Conservation (phyloP, 2,888 invertebrate genomes). For the Cephus runcator region DNA sequence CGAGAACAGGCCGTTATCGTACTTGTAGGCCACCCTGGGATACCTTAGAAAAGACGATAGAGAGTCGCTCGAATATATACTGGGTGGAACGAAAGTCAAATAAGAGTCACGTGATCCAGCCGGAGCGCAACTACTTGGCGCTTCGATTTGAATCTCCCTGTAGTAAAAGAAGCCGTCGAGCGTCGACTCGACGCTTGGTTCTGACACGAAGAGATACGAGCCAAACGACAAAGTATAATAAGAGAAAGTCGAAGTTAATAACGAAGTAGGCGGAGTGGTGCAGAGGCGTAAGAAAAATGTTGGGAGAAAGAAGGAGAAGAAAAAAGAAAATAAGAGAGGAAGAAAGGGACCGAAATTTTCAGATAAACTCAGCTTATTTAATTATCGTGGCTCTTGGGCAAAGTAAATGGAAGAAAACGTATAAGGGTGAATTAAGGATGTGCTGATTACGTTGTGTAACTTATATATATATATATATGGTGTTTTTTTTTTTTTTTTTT, state of each 20-base stretch:
- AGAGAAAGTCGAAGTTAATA: neutral
- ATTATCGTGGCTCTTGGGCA: conserved; percentile 47
- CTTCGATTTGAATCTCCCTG: neutral
- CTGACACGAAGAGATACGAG: neutral
- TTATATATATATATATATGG: neutral
- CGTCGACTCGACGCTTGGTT: neutral
- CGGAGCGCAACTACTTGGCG: neutral
- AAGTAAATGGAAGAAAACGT: conserved; percentile 40
- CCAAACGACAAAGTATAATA: neutral
- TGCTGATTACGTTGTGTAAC: conserved; percentile 41
- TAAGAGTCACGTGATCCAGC: neutral
- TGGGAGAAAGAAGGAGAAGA: neutral
- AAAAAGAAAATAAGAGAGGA: neutral
- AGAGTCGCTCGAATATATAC: neutral
- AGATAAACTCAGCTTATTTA: conserved; percentile 40
- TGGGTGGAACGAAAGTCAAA: neutral
- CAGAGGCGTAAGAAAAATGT: neutral
- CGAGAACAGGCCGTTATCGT: neutral
- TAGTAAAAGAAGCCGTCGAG: neutral
- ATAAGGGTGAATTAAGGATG: conserved; percentile 44
- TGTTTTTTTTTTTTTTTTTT: neutral
- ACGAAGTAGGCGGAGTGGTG: neutral
- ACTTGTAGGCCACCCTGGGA: neutral
- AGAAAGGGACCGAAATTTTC: neutral
- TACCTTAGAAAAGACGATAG: neutral